Percentiles rank a stretch among this genome's conserved stretches.
Conservation (phyloP, 2,113 vertebrate species). For the Nerophis ophidion region DNA sequence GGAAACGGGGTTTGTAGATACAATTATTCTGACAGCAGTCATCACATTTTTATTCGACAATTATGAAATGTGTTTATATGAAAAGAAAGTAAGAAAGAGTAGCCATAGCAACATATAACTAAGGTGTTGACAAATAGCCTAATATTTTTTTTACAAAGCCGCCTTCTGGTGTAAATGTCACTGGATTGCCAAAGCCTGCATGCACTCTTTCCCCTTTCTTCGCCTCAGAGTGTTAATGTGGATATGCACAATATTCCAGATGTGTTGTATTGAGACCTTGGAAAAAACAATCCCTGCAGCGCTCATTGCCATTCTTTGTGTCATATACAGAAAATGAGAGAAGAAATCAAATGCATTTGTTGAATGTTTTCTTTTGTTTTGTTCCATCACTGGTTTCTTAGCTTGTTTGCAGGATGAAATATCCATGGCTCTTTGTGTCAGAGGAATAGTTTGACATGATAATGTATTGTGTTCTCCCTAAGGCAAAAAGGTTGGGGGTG, state of each 20-base stretch:
- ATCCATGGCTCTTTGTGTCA: conserved; percentile 28
- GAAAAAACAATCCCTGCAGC: conserved; percentile 16
- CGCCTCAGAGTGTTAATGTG: conserved; percentile 22
- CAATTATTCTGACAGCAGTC: too few relatives aligned
- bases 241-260: conserved; percentile 8
- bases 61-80: too few relatives aligned
- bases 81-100: too few relatives aligned
- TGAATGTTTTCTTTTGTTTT: not conserved
- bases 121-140: too few relatives aligned
- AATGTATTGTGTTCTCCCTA: conserved; percentile 32
- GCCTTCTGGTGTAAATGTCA: conserved; percentile 32
- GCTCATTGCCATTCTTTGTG: conserved; percentile 16
- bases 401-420: conserved; percentile 20
- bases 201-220: conserved; percentile 20
- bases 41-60: too few relatives aligned
- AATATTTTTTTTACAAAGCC: too few relatives aligned
- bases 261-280: conserved; percentile 19
- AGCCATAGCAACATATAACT: too few relatives aligned
- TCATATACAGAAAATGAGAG: not conserved
- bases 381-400: conserved; percentile 13
- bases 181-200: conserved; percentile 1
- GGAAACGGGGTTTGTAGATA: too few relatives aligned
- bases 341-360: not conserved
- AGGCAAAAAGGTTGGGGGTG: not conserved
- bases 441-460: conserved; percentile 23